phyloP scores from a whole-genome alignment of 2,113 vertebrate species.

The Lasiurus borealis region DNA sequence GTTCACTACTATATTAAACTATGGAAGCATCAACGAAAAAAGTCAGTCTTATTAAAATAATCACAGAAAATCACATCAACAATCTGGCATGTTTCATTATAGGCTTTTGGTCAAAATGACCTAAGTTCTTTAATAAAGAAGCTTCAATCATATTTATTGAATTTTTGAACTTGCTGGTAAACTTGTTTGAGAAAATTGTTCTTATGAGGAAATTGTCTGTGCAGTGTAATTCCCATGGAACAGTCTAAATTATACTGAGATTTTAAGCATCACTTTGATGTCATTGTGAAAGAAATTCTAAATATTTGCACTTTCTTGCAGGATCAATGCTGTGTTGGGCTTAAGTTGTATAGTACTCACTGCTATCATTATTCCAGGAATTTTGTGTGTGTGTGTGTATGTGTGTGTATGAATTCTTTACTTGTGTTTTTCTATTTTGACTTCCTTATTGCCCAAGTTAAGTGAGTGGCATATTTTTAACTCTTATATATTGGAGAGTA shows the following conservation, averaged over 20 bases:
- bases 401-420: not conserved
- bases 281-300: not conserved
- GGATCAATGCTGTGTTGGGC: not conserved
- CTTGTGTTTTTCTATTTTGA: not conserved
- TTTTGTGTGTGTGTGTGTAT: too few species aligned
- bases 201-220: not conserved
- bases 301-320: not conserved
- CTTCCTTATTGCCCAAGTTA: not conserved
- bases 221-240: not conserved
- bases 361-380: not conserved
- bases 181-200: not conserved
- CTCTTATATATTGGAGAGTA: not conserved
- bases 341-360: not conserved
- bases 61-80: not conserved
- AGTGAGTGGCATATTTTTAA: constrained; percentile 13
- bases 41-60: not conserved
- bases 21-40: not conserved
- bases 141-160: not conserved
- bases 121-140: not conserved
- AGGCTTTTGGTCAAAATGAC: not conserved
- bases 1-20: not conserved
- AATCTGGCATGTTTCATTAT: not conserved
- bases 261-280: not conserved
- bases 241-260: not conserved
- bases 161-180: constrained; percentile 35